Evolutionary conservation across 2,113 vertebrate genomes (phyloP), one percentile per base, ranked within the genome.

Genomic region (Trachemys scripta): DNA sequence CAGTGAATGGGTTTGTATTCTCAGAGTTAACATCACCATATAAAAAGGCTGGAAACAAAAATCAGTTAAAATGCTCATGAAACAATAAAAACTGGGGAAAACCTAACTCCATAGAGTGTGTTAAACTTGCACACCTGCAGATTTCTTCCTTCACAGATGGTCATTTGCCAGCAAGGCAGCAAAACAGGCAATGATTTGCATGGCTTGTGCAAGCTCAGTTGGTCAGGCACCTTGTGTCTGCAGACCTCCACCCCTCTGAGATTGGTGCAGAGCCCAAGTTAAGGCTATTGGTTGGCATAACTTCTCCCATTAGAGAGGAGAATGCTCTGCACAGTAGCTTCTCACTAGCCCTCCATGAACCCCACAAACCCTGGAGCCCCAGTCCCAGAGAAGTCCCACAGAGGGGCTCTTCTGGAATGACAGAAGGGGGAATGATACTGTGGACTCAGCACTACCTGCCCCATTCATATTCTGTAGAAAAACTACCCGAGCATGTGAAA

Each of bases 41-140:
- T 90, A 94, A 94, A 90, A 93, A 59, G 51, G 83, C 94, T 95
- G 85, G 88, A 95, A 96, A 83, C 65, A 92, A 91, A 91, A 97
- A 97, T 96, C 89, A 90, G 94, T 96, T 90, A 94, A 93, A 97
- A 95, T 96, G 3, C 5, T 82, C 31, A 49, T 29, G 7, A 17
- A 20, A 5, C 10, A n/a, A 31, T 3, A 31, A 75, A 53, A 22
- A 83, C 65, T 90, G 91, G 20, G 14, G 50, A 94, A 90, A 3
- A 6, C 59, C 31, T 19, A 0, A 5, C 10, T 79, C 82, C 14
- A 78, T 20, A 31, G 14, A 47, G 38, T 13, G 42, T n/a, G 17
- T 62, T 29, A 59, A 50, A 49, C 72, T 53, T 50, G 31, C 75
- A 12, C 5, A 31, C 25, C 31, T 78, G 76, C 76, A 76, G 45